Conservation (phyloP, 2,113 vertebrate species). For the Paralichthys olivaceus region DNA sequence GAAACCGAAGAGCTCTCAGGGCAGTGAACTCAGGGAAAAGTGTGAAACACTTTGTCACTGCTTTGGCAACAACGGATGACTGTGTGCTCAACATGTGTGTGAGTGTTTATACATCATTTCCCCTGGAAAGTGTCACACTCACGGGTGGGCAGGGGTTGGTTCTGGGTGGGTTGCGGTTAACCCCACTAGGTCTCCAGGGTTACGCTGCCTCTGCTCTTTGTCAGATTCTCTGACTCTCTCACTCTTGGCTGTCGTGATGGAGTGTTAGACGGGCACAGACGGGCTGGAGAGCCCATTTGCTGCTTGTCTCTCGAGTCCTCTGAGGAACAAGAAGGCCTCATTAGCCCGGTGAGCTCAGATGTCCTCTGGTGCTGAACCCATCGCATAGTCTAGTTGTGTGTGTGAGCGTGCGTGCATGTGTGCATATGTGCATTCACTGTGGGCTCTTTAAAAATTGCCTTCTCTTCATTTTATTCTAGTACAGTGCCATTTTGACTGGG, state of each 20-base stretch:
- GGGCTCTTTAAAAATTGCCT: slow-evolving; percentile 25
- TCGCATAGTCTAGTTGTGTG: slow-evolving; percentile 34
- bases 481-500: slow-evolving; percentile 4
- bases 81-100: slow-evolving; percentile 68
- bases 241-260: slow-evolving; percentile 47
- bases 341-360: slow-evolving; percentile 65
- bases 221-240: slow-evolving; percentile 66
- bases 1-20: slow-evolving; percentile 15
- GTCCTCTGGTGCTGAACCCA: slow-evolving; percentile 51
- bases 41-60: slow-evolving; percentile 54
- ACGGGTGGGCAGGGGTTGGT: slow-evolving; percentile 62
- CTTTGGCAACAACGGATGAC: slow-evolving; percentile 63
- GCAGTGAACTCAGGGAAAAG: slow-evolving; percentile 29
- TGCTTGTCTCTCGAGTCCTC: slow-evolving; percentile 55
- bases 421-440: not conserved
- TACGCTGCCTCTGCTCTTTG: slow-evolving; percentile 67
- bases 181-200: slow-evolving; percentile 71
- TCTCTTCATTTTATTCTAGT: not conserved
- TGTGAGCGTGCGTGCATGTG: slow-evolving; percentile 12
- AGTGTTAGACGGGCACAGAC: slow-evolving; percentile 47
- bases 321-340: slow-evolving; percentile 63
- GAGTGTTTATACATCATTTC: slow-evolving; percentile 77
- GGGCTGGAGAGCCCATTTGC: slow-evolving; percentile 60
- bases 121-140: slow-evolving; percentile 78
- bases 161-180: slow-evolving; percentile 75